A percentile compares a stretch with the other conserved stretches of the same genome.
These are phyloP conservation scores for Nasonia oneida DNA, from an alignment of 2,888 invertebrate species.

Conservation along the genomic window DNA sequence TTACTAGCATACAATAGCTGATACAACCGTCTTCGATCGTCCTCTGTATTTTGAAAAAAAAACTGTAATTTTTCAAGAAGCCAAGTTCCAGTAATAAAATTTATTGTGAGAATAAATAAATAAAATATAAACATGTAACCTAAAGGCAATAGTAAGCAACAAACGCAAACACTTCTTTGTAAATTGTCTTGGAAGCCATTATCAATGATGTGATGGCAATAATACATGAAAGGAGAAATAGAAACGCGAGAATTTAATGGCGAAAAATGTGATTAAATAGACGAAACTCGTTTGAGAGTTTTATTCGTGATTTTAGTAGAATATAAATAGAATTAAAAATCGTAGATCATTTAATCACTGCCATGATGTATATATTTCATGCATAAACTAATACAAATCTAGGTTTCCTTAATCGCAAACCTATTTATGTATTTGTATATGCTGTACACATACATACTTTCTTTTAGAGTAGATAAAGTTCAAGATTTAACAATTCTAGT, in stretches of 20 bases:
- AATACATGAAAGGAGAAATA: conserved; percentile 39
- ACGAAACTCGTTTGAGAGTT: conserved; percentile 54
- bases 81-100: conserved; percentile 55
- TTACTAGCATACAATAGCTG: conserved; percentile 38
- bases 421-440: conserved; percentile 59
- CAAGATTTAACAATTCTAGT: conserved; percentile 53
- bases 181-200: conserved; percentile 16
- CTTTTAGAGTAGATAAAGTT: conserved; percentile 55
- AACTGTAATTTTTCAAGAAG: conserved; percentile 52
- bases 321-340: conserved; percentile 68
- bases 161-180: conserved; percentile 39
- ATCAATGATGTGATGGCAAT: conserved; percentile 43
- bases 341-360: conserved; percentile 76
- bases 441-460: conserved; percentile 49
- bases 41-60: conserved; percentile 51
- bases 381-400: conserved; percentile 45
- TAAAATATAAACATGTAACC: conserved; percentile 38
- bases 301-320: conserved; percentile 65
- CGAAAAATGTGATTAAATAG: conserved; percentile 57
- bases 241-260: conserved; percentile 51
- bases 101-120: conserved; percentile 42
- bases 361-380: conserved; percentile 75
- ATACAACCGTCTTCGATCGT: conserved; percentile 54
- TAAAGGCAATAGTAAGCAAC: conserved; percentile 48
- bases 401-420: conserved; percentile 40